phyloP scores from a whole-genome alignment of 2,113 vertebrate genomes.

The Felis chaus region DNA sequence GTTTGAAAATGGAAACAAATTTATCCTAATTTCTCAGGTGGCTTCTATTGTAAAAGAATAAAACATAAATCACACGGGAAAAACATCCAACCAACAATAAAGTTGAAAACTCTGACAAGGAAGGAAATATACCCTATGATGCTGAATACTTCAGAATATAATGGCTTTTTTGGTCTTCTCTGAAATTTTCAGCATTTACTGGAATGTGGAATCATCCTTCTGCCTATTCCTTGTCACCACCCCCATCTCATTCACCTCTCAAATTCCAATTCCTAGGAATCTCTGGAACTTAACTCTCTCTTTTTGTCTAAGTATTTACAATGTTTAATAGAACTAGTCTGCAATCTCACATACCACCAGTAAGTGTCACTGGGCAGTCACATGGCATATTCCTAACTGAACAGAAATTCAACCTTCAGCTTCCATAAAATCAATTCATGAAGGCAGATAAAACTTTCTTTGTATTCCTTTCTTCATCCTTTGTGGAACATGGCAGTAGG shows the following conservation, averaged over 20 bases:
- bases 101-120: conserved; percentile 30
- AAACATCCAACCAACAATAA: conserved; percentile 19
- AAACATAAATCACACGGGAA: neutral
- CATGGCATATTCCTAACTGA: conserved; percentile 64
- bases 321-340: conserved; percentile 61
- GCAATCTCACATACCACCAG: conserved; percentile 63
- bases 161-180: conserved; percentile 12
- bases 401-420: conserved; percentile 14
- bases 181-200: conserved; percentile 49
- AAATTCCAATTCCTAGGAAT: conserved; percentile 42
- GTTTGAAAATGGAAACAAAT: conserved; percentile 50
- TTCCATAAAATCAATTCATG: conserved; percentile 51
- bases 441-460: conserved; percentile 48
- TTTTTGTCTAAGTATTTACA: conserved; percentile 51
- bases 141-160: conserved; percentile 24
- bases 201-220: conserved; percentile 21
- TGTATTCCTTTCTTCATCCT: conserved; percentile 54
- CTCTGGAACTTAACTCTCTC: conserved; percentile 25
- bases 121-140: neutral
- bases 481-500: conserved; percentile 39
- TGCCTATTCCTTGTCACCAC: conserved; percentile 13
- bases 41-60: neutral
- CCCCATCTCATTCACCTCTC: conserved; percentile 6
- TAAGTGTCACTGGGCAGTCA: conserved; percentile 73
- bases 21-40: conserved; percentile 27